Evolutionary conservation across 2,797 vertebrate species (phyloP).

Genomic region (Galaxias olidus): DNA sequence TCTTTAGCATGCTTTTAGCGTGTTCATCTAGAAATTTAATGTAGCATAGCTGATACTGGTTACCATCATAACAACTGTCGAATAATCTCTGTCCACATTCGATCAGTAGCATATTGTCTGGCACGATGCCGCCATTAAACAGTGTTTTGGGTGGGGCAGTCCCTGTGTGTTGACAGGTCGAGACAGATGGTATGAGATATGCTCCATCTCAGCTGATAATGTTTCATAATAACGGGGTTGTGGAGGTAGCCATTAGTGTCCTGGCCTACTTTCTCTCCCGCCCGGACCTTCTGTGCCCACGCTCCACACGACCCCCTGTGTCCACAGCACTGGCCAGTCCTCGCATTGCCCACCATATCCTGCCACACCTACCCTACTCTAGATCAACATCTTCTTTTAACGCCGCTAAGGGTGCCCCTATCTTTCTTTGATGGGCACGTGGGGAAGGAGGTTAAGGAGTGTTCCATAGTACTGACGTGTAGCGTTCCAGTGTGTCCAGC

Average conservation of each 20-base stretch:
- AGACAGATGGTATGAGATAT: too few relatives aligned
- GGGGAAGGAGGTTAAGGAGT: slow-evolving; percentile 65
- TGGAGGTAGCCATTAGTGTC: slow-evolving; percentile 65
- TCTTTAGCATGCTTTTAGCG: slow-evolving; percentile 21
- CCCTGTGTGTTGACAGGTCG: too few relatives aligned
- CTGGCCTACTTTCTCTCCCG: slow-evolving; percentile 36
- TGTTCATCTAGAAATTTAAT: too few relatives aligned
- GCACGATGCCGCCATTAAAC: too few relatives aligned
- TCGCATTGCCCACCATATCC: not conserved
- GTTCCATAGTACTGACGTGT: not conserved
- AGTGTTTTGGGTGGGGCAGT: slow-evolving; percentile 25
- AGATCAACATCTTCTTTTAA: slow-evolving; percentile 55
- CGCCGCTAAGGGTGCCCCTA: slow-evolving; percentile 11
- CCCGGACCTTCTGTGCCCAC: slow-evolving; percentile 17
- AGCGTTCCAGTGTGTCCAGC: too few relatives aligned
- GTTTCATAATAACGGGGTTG: slow-evolving; percentile 62
- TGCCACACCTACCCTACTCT: slow-evolving; percentile 5
- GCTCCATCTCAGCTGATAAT: slow-evolving; percentile 48
- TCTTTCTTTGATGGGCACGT: slow-evolving; percentile 62
- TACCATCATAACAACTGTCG: too few relatives aligned
- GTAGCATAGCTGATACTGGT: too few relatives aligned
- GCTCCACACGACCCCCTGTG: slow-evolving; percentile 26
- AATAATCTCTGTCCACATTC: too few relatives aligned
- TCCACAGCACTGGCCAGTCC: not conserved
- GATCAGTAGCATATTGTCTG: too few relatives aligned